Conservation (phyloP, 2,888 invertebrate genomes). For the Lasioglossum marginatum region DNA sequence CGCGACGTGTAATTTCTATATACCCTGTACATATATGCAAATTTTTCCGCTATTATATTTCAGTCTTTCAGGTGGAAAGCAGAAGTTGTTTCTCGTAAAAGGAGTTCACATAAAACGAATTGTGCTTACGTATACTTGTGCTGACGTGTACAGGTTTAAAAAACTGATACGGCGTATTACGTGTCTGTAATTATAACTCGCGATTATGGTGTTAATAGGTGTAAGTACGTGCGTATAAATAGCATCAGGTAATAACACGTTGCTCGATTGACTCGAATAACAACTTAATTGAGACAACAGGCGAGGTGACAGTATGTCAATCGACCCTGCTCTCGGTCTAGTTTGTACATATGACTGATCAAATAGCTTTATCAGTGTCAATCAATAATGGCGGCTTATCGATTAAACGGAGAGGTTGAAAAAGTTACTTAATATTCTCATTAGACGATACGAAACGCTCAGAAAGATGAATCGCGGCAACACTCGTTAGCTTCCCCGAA, state of each 20-base stretch:
- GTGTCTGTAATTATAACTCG: neutral
- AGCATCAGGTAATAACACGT: constrained; percentile 53
- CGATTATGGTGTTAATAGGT: constrained; percentile 24
- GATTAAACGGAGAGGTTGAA: constrained; percentile 58
- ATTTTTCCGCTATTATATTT: neutral
- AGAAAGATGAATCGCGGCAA: neutral
- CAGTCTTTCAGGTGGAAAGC: neutral
- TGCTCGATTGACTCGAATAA: constrained; percentile 53
- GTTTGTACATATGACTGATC: constrained; percentile 44
- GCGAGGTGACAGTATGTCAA: constrained; percentile 64
- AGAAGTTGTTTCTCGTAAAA: neutral
- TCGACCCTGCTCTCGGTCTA: constrained; percentile 46
- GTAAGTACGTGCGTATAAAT: constrained; percentile 36
- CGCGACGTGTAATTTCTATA: too few species aligned
- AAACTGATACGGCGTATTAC: neutral
- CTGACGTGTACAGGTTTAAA: neutral
- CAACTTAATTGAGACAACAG: constrained; percentile 65
- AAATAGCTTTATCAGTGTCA: constrained; percentile 65
- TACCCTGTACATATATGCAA: too few species aligned
- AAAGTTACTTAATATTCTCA: constrained; percentile 42
- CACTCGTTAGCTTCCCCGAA: neutral
- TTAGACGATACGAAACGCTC: constrained; percentile 18
- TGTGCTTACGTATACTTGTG: neutral
- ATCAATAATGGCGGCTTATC: constrained; percentile 61
- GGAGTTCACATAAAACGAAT: neutral